Evolutionary conservation across 2,113 vertebrate species (phyloP).

Genomic region (Dipodomys spectabilis): DNA sequence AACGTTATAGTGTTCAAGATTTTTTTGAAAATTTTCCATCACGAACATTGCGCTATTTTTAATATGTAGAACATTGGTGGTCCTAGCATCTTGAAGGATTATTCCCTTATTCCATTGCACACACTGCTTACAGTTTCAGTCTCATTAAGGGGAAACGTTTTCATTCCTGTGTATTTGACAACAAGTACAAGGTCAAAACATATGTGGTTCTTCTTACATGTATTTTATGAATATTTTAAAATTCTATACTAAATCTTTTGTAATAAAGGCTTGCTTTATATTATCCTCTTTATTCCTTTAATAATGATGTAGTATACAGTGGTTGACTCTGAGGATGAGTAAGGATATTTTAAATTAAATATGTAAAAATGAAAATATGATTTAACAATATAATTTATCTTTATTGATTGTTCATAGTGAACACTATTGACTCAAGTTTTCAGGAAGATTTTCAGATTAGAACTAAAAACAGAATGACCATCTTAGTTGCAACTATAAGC

Average conservation of each 20-base stretch:
- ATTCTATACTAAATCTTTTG: background rate
- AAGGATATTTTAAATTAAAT: background rate
- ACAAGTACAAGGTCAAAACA: background rate
- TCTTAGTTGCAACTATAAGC: background rate
- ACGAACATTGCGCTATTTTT: background rate
- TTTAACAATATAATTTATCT: slow-evolving; percentile 36
- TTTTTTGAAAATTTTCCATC: background rate
- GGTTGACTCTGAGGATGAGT: background rate
- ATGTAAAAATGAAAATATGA: background rate
- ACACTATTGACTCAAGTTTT: background rate
- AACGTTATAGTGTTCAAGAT: background rate
- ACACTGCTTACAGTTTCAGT: background rate
- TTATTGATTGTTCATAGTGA: background rate
- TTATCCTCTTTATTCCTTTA: background rate
- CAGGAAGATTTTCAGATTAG: background rate
- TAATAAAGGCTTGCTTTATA: background rate
- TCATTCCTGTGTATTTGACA: background rate
- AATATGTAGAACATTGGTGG: background rate
- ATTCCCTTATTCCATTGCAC: background rate
- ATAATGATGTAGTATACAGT: background rate
- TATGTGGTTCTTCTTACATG: background rate
- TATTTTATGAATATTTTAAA: slow-evolving; percentile 16
- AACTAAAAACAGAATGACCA: background rate
- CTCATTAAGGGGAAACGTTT: background rate
- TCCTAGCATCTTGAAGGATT: background rate